phyloP scores from a whole-genome alignment of 1,140 invertebrate genomes.

The Alviniconcha marisindica region DNA sequence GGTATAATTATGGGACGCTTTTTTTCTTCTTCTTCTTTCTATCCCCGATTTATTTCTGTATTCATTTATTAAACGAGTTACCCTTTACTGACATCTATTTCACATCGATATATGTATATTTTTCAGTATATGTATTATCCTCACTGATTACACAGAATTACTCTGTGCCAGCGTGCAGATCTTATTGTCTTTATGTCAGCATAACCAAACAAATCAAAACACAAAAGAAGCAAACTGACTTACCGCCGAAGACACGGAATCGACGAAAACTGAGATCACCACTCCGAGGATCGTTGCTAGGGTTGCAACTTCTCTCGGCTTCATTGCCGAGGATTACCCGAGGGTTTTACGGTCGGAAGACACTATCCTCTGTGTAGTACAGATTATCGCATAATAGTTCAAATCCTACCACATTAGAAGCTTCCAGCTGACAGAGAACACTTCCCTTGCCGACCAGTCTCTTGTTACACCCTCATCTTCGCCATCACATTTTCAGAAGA shows the following conservation, averaged over 20 bases:
- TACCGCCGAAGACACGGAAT: constrained; percentile 35
- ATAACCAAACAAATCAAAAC: too few relatives aligned
- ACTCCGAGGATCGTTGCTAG: constrained; percentile 32
- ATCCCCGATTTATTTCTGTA: too few relatives aligned
- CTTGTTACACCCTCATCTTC: constrained; percentile 28
- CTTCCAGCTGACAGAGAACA: not conserved
- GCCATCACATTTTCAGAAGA: constrained; percentile 28
- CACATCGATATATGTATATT: too few relatives aligned
- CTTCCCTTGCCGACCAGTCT: not conserved
- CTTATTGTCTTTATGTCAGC: too few relatives aligned
- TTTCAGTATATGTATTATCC: too few relatives aligned
- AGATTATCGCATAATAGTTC: not conserved
- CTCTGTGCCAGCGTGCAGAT: too few relatives aligned
- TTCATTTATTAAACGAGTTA: too few relatives aligned
- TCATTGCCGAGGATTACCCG: constrained; percentile 27
- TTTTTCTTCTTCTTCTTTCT: too few relatives aligned
- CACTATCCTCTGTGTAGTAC: not conserved
- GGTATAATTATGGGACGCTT: too few relatives aligned
- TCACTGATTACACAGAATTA: too few relatives aligned
- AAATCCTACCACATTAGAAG: not conserved
- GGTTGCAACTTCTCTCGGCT: constrained; percentile 34
- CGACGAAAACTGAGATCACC: constrained; percentile 37
- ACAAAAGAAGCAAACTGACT: not conserved
- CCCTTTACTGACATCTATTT: too few relatives aligned
- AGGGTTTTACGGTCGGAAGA: not conserved